Evolutionary conservation across 2,888 invertebrate species (phyloP).

Genomic region (Salticus scenicus): DNA sequence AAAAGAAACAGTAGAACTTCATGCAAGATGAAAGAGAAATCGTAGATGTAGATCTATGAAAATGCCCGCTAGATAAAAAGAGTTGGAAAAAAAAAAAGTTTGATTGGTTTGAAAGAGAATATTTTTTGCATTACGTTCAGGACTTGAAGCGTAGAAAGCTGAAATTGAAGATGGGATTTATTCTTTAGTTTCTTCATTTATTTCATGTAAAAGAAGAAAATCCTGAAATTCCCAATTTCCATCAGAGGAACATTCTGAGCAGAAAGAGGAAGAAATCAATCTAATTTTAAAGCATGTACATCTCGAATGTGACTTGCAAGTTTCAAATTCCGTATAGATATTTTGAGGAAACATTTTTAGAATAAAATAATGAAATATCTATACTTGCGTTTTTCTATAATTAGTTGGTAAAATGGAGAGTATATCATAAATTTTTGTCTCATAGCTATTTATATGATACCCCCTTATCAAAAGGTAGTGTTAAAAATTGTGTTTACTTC

Average conservation of each 20-base stretch:
- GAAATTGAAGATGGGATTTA: slow-evolving; percentile 55
- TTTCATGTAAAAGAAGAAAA: slow-evolving; percentile 44
- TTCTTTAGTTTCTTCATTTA: slow-evolving; percentile 55
- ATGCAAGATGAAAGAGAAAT: slow-evolving; percentile 57
- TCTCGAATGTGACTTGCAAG: no score
- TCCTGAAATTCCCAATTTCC: slow-evolving; percentile 36
- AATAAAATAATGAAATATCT: no score
- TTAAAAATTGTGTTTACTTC: no score
- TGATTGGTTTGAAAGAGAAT: slow-evolving; percentile 64
- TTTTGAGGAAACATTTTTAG: no score
- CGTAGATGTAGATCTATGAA: slow-evolving; percentile 67
- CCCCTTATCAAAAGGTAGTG: no score
- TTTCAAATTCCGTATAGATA: no score
- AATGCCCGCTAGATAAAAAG: slow-evolving; percentile 30
- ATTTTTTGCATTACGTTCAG: slow-evolving; percentile 51
- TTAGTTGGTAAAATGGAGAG: no score
- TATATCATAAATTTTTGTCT: no score
- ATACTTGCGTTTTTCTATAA: no score
- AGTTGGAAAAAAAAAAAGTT: slow-evolving; percentile 11
- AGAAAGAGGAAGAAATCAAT: no score
- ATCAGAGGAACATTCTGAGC: background rate
- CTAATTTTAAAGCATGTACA: no score
- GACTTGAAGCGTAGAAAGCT: slow-evolving; percentile 40
- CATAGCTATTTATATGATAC: no score
- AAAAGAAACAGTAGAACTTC: slow-evolving; percentile 40